Evolutionary conservation across 2,888 invertebrate genomes (phyloP).

Genomic region (Drosophila tanythrix): DNA sequence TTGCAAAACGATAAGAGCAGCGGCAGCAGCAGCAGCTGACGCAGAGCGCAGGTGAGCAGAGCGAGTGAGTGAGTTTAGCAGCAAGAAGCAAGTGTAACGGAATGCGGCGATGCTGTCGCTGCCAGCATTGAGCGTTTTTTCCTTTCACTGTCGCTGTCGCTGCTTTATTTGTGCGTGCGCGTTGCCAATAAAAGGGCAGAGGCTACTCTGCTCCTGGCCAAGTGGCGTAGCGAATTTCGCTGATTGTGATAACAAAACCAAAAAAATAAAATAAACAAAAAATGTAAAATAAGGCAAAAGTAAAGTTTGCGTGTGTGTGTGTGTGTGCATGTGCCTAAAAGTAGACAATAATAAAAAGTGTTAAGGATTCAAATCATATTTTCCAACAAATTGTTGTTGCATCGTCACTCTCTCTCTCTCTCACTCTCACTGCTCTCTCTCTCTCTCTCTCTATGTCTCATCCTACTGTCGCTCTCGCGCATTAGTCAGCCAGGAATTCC

Average conservation of each 20-base stretch:
- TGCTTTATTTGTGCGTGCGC: constrained; percentile 75
- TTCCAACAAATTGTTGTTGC: constrained; percentile 22
- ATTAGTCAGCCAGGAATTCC: constrained; percentile 54
- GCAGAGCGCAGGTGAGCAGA: constrained; percentile 1
- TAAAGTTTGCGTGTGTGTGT: constrained; percentile 12
- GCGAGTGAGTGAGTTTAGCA: neutral
- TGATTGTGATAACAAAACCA: constrained; percentile 63
- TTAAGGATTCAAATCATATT: constrained; percentile 18
- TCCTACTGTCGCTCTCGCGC: neutral
- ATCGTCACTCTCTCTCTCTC: constrained; percentile 25
- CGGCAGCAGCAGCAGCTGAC: neutral
- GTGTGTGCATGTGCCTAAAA: constrained; percentile 36
- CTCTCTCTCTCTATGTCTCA: neutral
- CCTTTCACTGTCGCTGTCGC: constrained; percentile 44
- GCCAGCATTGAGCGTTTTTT: constrained; percentile 32
- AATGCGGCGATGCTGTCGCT: constrained; percentile 43
- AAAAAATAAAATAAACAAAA: constrained; percentile 19
- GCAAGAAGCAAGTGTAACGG: constrained; percentile 35
- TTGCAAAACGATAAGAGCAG: constrained; percentile 31
- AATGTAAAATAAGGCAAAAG: constrained; percentile 18
- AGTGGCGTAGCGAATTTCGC: constrained; percentile 63
- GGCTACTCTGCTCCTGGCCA: constrained; percentile 62
- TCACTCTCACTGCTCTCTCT: neutral
- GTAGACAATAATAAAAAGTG: constrained; percentile 49
- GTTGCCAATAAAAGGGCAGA: constrained; percentile 77